A percentile compares a stretch with the other conserved stretches of the same genome.
phyloP scores from a whole-genome alignment of 2,797 vertebrate species.

The Chelonia mydas region DNA sequence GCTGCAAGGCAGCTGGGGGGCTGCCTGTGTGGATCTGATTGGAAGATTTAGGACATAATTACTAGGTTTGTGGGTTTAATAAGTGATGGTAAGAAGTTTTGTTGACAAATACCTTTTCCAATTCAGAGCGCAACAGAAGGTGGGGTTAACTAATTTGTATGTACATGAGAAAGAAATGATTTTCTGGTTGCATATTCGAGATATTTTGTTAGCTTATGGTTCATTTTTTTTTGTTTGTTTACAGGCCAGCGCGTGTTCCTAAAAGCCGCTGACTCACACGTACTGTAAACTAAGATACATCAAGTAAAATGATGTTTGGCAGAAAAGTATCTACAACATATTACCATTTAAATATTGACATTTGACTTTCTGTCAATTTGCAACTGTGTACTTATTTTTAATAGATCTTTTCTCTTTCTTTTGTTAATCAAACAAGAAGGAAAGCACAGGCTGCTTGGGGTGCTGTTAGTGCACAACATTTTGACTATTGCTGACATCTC shows the following conservation, averaged over 20 bases:
- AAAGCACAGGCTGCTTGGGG: background rate
- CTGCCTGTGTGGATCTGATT: background rate
- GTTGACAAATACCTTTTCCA: constrained; percentile 19
- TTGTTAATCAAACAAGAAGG: background rate
- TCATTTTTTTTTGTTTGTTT: constrained; percentile 56
- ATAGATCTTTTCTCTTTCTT: constrained; percentile 9
- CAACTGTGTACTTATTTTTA: background rate
- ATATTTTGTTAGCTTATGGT: constrained; percentile 59
- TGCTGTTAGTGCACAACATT: background rate
- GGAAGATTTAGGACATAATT: constrained; percentile 31
- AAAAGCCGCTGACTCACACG: constrained; percentile 66
- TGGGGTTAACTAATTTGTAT: constrained; percentile 11
- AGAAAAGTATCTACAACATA: constrained; percentile 44
- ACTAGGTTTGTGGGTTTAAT: background rate
- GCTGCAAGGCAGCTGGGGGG: background rate
- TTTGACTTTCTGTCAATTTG: constrained; percentile 49
- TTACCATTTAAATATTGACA: constrained; percentile 45
- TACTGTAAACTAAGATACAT: constrained; percentile 57
- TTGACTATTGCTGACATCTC: background rate
- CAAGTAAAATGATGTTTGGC: constrained; percentile 34
- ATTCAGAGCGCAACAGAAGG: background rate
- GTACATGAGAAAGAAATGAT: constrained; percentile 50
- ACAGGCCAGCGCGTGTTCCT: constrained; percentile 29
- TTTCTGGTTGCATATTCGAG: constrained; percentile 28
- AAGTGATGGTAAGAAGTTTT: constrained; percentile 38